These are phyloP conservation scores for Pontoporia blainvillei DNA, from an alignment of 2,113 vertebrate genomes.

Conservation along the genomic window DNA sequence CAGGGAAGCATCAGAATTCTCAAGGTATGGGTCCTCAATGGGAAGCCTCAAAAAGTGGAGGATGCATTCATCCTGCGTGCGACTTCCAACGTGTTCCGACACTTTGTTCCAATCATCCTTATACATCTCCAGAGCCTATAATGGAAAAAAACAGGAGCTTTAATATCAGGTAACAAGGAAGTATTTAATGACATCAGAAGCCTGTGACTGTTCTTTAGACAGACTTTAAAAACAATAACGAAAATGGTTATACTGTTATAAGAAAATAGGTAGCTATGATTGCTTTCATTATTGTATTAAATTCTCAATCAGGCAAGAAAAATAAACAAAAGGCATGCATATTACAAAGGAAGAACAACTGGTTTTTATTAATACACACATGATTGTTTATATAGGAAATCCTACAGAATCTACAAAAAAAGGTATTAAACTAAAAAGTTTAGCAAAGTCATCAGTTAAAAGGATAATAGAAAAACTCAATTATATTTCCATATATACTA, in stretches of 20 bases:
- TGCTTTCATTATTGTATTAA: not conserved
- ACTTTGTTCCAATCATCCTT: slow-evolving; percentile 99
- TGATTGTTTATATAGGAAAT: not conserved
- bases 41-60: slow-evolving; percentile 96
- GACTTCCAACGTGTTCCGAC: slow-evolving; percentile 95
- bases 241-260: not conserved
- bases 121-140: slow-evolving; percentile 96
- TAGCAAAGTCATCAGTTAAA: not conserved
- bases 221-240: not conserved
- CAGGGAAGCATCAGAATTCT: slow-evolving; percentile 90
- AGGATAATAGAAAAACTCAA: not conserved
- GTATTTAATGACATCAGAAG: not conserved
- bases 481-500: not conserved
- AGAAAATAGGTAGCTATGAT: not conserved
- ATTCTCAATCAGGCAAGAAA: not conserved
- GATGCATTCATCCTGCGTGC: slow-evolving; percentile 98
- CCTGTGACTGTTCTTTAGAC: not conserved
- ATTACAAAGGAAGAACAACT: not conserved
- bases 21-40: slow-evolving; percentile 96
- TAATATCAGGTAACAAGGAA: not conserved
- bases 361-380: not conserved
- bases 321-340: not conserved
- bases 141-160: not conserved
- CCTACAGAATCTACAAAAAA: not conserved
- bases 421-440: not conserved